Evolutionary conservation across 2,113 vertebrate species (phyloP).

Genomic region (Rhombomys opimus): DNA sequence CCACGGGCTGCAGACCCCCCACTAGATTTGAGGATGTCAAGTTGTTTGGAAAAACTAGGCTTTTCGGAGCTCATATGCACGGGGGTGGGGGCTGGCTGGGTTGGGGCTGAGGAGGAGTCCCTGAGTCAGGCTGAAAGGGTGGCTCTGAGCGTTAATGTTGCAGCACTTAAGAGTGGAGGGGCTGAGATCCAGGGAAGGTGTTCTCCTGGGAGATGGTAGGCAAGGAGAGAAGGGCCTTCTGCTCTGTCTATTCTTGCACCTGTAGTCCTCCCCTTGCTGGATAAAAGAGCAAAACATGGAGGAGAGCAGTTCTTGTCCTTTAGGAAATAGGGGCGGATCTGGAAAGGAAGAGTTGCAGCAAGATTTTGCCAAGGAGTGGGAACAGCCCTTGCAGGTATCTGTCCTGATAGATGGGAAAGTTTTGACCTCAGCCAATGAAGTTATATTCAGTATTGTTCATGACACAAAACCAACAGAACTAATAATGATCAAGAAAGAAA

Average conservation of each 20-base stretch:
- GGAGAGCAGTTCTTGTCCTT: neutral
- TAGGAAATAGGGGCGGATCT: neutral
- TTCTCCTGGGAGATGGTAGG: neutral
- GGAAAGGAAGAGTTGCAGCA: no score
- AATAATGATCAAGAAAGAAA: constrained; percentile 22
- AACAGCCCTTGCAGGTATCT: neutral
- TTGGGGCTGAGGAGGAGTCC: neutral
- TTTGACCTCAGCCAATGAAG: neutral
- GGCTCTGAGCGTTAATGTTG: neutral
- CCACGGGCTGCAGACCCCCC: neutral
- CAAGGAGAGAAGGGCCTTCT: neutral
- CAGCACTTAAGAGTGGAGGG: neutral
- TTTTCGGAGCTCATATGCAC: neutral
- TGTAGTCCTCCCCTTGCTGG: neutral
- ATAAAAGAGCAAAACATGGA: neutral
- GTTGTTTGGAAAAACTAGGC: neutral
- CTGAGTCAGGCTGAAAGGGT: neutral
- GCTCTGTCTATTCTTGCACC: rapidly evolving
- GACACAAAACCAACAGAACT: neutral
- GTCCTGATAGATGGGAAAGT: neutral
- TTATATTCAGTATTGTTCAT: constrained; percentile 15
- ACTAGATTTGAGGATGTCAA: neutral
- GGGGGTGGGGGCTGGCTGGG: neutral
- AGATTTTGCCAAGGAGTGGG: neutral
- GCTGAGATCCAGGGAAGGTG: neutral